These are phyloP conservation scores for Polymixis lichenea DNA, from an alignment of 2,888 invertebrate species.

Conservation along the genomic window DNA sequence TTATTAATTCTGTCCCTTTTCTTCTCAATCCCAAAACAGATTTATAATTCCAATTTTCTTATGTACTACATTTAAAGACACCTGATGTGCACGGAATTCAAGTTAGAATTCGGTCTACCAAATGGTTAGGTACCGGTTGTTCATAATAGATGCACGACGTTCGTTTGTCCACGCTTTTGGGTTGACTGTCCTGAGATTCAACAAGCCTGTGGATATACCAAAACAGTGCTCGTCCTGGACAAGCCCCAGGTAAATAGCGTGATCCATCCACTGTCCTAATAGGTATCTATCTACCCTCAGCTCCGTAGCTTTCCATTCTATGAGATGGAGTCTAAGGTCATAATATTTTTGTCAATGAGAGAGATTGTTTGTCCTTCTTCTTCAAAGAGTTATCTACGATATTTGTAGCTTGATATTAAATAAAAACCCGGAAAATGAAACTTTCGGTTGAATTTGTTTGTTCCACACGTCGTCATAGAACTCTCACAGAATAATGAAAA, in stretches of 20 bases:
- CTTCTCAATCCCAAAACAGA: not conserved
- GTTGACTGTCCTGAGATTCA: not conserved
- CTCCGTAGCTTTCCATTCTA: not conserved
- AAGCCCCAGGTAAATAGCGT: not conserved
- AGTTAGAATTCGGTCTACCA: constrained; percentile 9
- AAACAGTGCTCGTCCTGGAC: not conserved
- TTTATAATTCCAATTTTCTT: not conserved
- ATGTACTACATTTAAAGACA: not conserved
- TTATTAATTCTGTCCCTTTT: constrained; percentile 8
- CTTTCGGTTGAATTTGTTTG: constrained; percentile 14
- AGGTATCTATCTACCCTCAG: not conserved
- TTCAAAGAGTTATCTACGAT: not conserved
- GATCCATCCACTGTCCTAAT: not conserved
- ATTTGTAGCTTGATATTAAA: not conserved
- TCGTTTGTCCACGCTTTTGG: constrained; percentile 19
- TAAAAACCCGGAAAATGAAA: constrained; percentile 8
- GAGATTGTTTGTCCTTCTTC: not conserved
- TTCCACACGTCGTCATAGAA: constrained; percentile 5
- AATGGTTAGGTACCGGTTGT: constrained; percentile 30
- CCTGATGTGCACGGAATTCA: not conserved
- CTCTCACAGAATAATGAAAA: constrained; percentile 37
- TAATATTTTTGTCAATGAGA: not conserved
- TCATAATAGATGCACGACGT: constrained; percentile 13
- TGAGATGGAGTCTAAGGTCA: not conserved
- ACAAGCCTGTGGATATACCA: not conserved